These are phyloP conservation scores for Epinephelus cyanopodus DNA, from an alignment of 2,113 vertebrate genomes.

Conservation along the genomic window DNA sequence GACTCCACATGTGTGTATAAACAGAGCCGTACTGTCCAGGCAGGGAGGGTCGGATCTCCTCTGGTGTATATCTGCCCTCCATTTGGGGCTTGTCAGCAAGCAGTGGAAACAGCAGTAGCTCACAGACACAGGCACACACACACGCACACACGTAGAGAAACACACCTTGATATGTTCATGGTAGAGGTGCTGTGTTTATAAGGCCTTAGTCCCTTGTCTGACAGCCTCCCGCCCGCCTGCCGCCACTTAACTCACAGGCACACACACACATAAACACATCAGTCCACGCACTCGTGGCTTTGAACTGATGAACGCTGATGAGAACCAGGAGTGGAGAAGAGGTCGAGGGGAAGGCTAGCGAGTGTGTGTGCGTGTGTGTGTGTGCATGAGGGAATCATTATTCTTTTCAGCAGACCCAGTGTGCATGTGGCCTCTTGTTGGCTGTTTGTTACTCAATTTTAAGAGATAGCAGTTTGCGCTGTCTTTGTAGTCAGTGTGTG, in stretches of 20 bases:
- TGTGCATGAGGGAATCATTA: slow-evolving; percentile 28
- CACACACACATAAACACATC: slow-evolving; percentile 62
- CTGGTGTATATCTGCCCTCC: slow-evolving; percentile 76
- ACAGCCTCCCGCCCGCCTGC: slow-evolving; percentile 83
- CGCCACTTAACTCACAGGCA: slow-evolving; percentile 78
- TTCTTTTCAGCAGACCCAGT: slow-evolving; percentile 38
- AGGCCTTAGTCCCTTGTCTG: slow-evolving; percentile 78
- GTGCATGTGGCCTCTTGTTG: slow-evolving; percentile 55
- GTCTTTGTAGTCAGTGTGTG: slow-evolving; percentile 34
- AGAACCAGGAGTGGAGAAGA: slow-evolving; percentile 78
- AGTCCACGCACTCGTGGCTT: slow-evolving; percentile 71
- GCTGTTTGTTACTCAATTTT: slow-evolving; percentile 56
- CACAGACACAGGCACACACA: slow-evolving; percentile 49
- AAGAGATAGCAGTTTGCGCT: slow-evolving; percentile 48
- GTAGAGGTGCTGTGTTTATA: slow-evolving; percentile 81
- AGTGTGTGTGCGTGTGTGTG: slow-evolving; percentile 34
- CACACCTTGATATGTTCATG: slow-evolving; percentile 79
- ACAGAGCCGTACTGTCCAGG: slow-evolving; percentile 76
- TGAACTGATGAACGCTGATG: slow-evolving; percentile 83
- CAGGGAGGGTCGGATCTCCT: slow-evolving; percentile 61
- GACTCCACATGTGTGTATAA: slow-evolving; percentile 66
- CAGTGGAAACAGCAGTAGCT: slow-evolving; percentile 80
- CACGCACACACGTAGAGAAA: slow-evolving; percentile 46
- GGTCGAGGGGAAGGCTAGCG: slow-evolving; percentile 50
- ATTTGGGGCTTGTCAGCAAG: slow-evolving; percentile 74